A percentile compares a stretch with the other conserved stretches of the same genome.
These are phyloP conservation scores for Grantiella picta DNA, from an alignment of 2,113 vertebrate species.

Conservation along the genomic window DNA sequence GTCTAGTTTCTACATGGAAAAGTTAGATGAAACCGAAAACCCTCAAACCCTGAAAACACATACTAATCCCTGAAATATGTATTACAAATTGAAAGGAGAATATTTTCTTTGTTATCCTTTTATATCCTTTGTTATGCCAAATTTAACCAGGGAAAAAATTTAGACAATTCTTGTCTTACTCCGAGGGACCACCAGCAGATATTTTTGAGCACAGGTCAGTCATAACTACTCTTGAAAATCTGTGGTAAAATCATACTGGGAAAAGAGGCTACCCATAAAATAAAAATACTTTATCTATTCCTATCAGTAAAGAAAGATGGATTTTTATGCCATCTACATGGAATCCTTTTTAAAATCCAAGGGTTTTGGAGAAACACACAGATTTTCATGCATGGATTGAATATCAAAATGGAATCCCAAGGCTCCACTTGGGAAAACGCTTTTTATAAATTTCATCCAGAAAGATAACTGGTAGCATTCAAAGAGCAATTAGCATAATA, in stretches of 20 bases:
- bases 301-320: neutral
- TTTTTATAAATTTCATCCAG: neutral
- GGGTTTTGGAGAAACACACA: neutral
- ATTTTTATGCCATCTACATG: neutral
- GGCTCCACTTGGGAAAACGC: neutral
- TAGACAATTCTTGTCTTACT: neutral
- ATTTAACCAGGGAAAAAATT: neutral
- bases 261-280: neutral
- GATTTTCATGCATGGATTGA: neutral
- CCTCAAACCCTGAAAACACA: neutral
- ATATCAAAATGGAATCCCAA: neutral
- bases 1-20: neutral
- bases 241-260: neutral
- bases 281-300: neutral
- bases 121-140: no score
- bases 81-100: neutral
- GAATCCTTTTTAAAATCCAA: neutral
- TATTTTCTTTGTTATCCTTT: neutral
- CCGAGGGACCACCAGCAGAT: neutral
- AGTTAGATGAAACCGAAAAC: neutral
- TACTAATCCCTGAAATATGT: neutral
- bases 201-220: neutral
- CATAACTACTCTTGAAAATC: neutral
- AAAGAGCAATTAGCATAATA: neutral
- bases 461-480: neutral